Evolutionary conservation across 2,797 vertebrate genomes (phyloP), one percentile per base, ranked within the genome.

Genomic region (Anniella stebbinsi): DNA sequence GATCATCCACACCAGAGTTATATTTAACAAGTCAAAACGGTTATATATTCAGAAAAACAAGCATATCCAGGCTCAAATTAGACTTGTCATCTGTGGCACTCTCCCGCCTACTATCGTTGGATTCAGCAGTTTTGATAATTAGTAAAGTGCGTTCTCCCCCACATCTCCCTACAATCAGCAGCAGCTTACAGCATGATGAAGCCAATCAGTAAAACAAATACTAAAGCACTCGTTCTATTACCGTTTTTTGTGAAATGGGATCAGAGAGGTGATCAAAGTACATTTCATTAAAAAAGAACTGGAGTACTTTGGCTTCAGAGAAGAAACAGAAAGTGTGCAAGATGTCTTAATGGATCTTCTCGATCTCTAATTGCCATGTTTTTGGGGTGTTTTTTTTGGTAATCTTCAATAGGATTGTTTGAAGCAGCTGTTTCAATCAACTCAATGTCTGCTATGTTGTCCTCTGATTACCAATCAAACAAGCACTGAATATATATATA

Each of bases 391-490:
- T 63, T 63, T 94, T 89, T 95, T 36, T 89, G 72, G 87, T 91
- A 96, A 94, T 92, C 93, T 96, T 88, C 91, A 94, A 93, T 57
- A 72, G 33, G 76, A 80, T 95, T 95, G 87, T 94, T 93, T 95
- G 88, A 96, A 96, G 90, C 91, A 95, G 92, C 93, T 96, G 88
- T 93, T 96, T 95, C 94, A 97, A 96, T 95, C 94, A 95, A 89
- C 92, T 92, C 82, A 95, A 94, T 94, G 93, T 80, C 80, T 96
- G 30, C 48, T 78, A 87, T 63, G 13, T 92, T 95, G 88, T 23
- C 63, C 89, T 85, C 89, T 94, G 96, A 92, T 95, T 95, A 95
- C 76, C 92, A 95, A 94, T 96, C 95, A 95, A 94, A 92, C 8
- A 94, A 88, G 84, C 70, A 72, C 82, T 80, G 73, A 75, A 69